These are phyloP conservation scores for Allacma fusca DNA, from an alignment of 2,888 invertebrate species.

Conservation along the genomic window DNA sequence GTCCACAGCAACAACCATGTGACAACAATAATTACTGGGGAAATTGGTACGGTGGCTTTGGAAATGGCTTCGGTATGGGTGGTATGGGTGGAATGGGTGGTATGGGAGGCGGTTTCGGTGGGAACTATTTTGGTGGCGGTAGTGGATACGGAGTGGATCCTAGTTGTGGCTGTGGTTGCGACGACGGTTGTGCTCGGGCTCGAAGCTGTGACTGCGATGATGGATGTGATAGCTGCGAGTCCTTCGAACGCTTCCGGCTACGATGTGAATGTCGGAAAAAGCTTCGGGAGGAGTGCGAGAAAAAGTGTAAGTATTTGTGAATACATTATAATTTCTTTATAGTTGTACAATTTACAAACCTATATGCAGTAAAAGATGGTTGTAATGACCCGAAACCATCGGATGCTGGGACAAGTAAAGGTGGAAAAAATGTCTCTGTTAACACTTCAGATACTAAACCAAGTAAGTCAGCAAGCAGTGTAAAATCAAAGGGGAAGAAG, in stretches of 20 bases:
- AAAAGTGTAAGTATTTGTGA: not conserved
- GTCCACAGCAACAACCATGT: not conserved
- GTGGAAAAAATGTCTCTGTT: constrained; percentile 10
- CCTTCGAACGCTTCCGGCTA: constrained; percentile 13
- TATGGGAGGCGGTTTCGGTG: not conserved
- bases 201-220: not conserved
- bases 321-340: not conserved
- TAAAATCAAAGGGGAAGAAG: not conserved
- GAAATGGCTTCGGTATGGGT: not conserved
- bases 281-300: not conserved
- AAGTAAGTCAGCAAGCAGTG: constrained; percentile 3
- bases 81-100: not conserved
- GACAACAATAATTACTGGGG: constrained; percentile 1
- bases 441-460: constrained; percentile 6
- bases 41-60: not conserved
- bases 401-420: constrained; percentile 15
- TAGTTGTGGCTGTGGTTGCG: not conserved
- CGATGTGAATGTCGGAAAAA: constrained; percentile 19
- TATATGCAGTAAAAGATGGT: constrained; percentile 1
- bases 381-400: constrained; percentile 17
- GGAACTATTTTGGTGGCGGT: not conserved
- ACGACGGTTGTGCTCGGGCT: not conserved
- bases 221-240: constrained; percentile 9
- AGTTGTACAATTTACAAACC: not conserved
- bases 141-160: not conserved